Base-by-base conservation (phyloP, 2,888 invertebrate genomes). In the Lasioglossum marginatum region DNA sequence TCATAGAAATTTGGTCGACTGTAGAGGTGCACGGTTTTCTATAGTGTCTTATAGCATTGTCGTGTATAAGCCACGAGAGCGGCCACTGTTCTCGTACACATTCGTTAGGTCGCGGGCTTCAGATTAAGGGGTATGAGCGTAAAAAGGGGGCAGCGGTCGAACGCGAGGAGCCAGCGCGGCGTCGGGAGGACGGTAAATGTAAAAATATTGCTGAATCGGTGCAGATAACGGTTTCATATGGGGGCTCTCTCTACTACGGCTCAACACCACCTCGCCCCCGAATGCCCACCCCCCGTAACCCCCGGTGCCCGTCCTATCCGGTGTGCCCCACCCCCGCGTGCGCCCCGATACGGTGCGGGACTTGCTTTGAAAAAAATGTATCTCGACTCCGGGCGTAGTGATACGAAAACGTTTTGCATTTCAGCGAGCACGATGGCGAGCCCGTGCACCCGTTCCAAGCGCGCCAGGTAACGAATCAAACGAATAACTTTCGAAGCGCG, bases 201-300 rank as follows among this genome's bases (percentile, higher is more conserved):
- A 93, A 94, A 94, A 94, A 94, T 94, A 93, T 94, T 94, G 94
- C 93, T 92, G 93, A 94, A 94, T 93, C 94, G 93, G 93, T 93
- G 92, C 89, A 94, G 93, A 94, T 94, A 94, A 93, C 93, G 92
- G 92, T 91, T 93, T 93, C 92, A 93, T 92, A 92, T 93, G 92
- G 89, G 93, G 92, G 91, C 89, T 89, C 87, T 87, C 87, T 85
- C 88, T 86, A 52, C 82, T 83, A 82, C 71, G 72, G n/a, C 75
- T 70, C 70, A 40, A 70, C 68, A 68, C 70, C 70, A 70, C 40
- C 70, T 37, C 40, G 37, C 70, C 77, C 66, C 82, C 80, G 74
- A 57, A n/a, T 12, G 12, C 57, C 72, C 83, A 78, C 71, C 70
- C 70, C 68, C 83, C 63, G 34, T 4, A 19, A 68, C 40, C 60